These are phyloP conservation scores for Forbesichthys agassizii DNA, from an alignment of 2,113 vertebrate species.

Conservation along the genomic window DNA sequence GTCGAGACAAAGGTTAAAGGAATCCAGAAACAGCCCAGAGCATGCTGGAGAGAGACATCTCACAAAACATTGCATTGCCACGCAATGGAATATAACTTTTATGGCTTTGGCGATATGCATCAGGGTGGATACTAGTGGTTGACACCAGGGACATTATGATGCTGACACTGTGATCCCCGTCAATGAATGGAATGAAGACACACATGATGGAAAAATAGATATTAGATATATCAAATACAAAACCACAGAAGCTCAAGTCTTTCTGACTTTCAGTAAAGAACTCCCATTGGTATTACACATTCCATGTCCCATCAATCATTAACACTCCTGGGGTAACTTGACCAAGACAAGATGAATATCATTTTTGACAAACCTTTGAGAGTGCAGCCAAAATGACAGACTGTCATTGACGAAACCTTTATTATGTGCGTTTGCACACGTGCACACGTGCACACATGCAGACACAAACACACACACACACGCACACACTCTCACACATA, in stretches of 20 bases:
- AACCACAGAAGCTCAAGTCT: slow-evolving; percentile 1
- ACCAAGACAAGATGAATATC: neutral
- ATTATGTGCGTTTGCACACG: too few species aligned
- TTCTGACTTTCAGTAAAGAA: slow-evolving; percentile 1
- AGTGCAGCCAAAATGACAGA: neutral
- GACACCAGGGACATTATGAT: neutral
- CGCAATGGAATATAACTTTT: neutral
- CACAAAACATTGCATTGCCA: slow-evolving; percentile 16
- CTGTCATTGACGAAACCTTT: too few species aligned
- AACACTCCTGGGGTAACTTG: neutral
- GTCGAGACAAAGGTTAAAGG: slow-evolving; percentile 27
- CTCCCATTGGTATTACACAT: neutral
- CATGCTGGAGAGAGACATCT: neutral
- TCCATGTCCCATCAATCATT: too few species aligned
- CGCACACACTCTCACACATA: too few species aligned
- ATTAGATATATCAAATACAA: neutral
- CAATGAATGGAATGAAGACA: neutral
- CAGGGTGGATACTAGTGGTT: neutral
- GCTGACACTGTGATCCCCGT: slow-evolving; percentile 24
- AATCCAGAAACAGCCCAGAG: slow-evolving; percentile 28
- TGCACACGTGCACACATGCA: too few species aligned
- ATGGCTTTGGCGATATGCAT: neutral
- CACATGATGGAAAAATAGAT: too few species aligned
- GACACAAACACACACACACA: too few species aligned
- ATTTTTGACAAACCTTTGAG: neutral